Conservation (phyloP, 2,888 invertebrate genomes). For the Fragum fragum region DNA sequence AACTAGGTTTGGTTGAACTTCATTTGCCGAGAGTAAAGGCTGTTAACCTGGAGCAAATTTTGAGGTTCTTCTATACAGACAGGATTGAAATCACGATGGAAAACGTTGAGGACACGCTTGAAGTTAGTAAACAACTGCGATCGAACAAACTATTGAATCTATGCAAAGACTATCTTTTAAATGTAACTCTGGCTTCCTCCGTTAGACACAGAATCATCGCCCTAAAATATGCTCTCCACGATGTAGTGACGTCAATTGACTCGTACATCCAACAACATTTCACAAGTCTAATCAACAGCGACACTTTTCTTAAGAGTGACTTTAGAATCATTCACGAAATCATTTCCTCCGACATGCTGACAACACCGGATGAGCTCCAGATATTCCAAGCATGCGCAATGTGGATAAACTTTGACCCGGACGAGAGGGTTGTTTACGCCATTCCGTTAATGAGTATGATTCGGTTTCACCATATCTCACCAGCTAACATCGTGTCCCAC, state of each 20-base stretch:
- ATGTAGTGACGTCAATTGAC: conserved; percentile 63
- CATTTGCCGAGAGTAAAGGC: conserved; percentile 64
- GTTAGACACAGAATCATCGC: conserved; percentile 70
- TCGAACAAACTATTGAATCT: conserved; percentile 61
- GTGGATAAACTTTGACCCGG: conserved; percentile 78
- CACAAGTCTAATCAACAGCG: conserved; percentile 60
- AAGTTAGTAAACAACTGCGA: conserved; percentile 72
- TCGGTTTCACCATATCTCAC: conserved; percentile 74
- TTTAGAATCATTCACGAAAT: conserved; percentile 67
- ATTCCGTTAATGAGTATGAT: conserved; percentile 71
- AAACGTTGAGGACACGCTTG: conserved; percentile 74
- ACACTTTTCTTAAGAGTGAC: conserved; percentile 67
- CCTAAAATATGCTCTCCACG: conserved; percentile 67
- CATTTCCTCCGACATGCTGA: conserved; percentile 71
- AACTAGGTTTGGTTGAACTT: conserved; percentile 56
- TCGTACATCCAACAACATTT: conserved; percentile 71
- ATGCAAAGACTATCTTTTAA: conserved; percentile 68
- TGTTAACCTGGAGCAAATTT: conserved; percentile 67
- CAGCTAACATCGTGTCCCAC: conserved; percentile 73
- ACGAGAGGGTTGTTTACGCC: conserved; percentile 68
- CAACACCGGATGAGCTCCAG: conserved; percentile 71
- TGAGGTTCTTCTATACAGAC: conserved; percentile 77
- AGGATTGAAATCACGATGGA: conserved; percentile 65
- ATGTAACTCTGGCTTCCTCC: conserved; percentile 66
- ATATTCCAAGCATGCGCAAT: conserved; percentile 76